Conservation (phyloP, 1,140 invertebrate species). For the Phymorhynchus buccinoides region DNA sequence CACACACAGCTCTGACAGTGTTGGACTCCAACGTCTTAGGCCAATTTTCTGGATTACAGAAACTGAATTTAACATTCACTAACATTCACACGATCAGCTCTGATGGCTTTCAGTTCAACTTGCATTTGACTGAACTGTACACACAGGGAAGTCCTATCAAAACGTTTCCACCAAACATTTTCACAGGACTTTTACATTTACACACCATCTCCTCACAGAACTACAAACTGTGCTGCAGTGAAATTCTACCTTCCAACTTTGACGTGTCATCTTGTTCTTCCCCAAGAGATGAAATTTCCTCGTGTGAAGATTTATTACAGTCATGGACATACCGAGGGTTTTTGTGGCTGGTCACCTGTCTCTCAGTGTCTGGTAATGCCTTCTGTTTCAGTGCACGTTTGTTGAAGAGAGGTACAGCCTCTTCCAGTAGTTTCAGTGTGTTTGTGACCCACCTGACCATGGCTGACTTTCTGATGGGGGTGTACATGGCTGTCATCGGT, state of each 20-base stretch:
- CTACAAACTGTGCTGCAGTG: constrained; percentile 50
- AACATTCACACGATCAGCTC: not conserved
- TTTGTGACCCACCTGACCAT: constrained; percentile 55
- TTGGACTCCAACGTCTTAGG: constrained; percentile 19
- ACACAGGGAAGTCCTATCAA: constrained; percentile 38
- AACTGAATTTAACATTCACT: not conserved
- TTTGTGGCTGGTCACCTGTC: constrained; percentile 43
- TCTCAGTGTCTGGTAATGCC: constrained; percentile 51
- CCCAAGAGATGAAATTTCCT: constrained; percentile 48
- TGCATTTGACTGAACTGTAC: constrained; percentile 29
- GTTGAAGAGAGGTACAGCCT: constrained; percentile 1
- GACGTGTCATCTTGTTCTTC: constrained; percentile 45
- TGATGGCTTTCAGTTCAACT: constrained; percentile 8
- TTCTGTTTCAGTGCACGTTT: constrained; percentile 46
- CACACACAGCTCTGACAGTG: not conserved
- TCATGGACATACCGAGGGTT: constrained; percentile 40
- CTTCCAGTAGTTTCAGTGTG: constrained; percentile 44
- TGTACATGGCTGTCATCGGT: constrained; percentile 64
- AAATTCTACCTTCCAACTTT: constrained; percentile 3
- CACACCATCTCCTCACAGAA: constrained; percentile 39
- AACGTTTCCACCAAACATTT: constrained; percentile 39
- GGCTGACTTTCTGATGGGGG: constrained; percentile 63
- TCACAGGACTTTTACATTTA: constrained; percentile 42
- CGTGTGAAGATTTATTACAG: constrained; percentile 50
- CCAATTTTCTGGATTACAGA: constrained; percentile 16